Evolutionary conservation across 2,797 vertebrate genomes (phyloP).

Genomic region (Muscicapa comitata): DNA sequence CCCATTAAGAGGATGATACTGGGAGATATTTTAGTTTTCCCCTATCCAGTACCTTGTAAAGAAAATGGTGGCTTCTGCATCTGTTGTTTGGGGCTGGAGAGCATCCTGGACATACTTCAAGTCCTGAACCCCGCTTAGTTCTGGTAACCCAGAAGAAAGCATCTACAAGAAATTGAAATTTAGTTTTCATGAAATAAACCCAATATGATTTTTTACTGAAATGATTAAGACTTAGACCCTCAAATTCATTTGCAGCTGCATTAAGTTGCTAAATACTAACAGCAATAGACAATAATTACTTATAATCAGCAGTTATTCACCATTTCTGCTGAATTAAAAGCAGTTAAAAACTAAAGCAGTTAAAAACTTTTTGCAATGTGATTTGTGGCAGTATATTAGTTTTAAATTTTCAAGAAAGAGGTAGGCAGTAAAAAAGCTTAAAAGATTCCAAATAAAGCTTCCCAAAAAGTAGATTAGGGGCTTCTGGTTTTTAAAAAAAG

Average conservation of each 20-base stretch:
- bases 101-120: slow-evolving; percentile 95
- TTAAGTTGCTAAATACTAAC: not conserved
- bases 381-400: not conserved
- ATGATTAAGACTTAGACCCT: not conserved
- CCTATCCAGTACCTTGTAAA: slow-evolving; percentile 88
- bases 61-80: slow-evolving; percentile 96
- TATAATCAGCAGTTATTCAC: not conserved
- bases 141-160: slow-evolving; percentile 93
- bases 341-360: not conserved
- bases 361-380: not conserved
- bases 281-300: not conserved
- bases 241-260: not conserved
- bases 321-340: not conserved
- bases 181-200: not conserved
- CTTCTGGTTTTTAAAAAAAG: not conserved
- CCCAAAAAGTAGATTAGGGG: not conserved
- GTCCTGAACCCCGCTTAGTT: slow-evolving; percentile 89
- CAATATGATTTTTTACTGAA: not conserved
- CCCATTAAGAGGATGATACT: not conserved
- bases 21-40: not conserved
- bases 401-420: not conserved
- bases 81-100: slow-evolving; percentile 92
- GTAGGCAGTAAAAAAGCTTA: not conserved
- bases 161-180: slow-evolving; percentile 76
- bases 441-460: not conserved